Base-by-base conservation (phyloP, 1,140 invertebrate genomes). In the Drosophila malerkotliana region DNA sequence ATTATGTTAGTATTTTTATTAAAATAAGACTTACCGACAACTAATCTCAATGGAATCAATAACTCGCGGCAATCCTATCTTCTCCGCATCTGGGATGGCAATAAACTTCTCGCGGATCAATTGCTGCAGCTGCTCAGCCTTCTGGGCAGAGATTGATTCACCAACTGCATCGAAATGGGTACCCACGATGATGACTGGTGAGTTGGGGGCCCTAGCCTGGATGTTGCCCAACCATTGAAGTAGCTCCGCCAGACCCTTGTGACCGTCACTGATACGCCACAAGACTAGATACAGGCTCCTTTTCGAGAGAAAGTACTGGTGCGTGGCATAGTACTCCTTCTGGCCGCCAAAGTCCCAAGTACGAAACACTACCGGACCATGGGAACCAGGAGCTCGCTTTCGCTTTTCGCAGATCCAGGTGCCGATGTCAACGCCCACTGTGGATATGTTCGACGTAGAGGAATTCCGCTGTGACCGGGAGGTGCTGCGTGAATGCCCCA, bases 311-410 rank as follows among this genome's bases (percentile, higher is more conserved):
- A 99, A 99, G 92, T 99, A 99, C 85, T 99, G 98, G 93, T 99
- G 98, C 1, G 98, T 99, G 0, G 98, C 97, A 91, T 99, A 99
- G 90, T 98, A 98, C 93, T 99, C 98, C 84, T 95, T 95, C 93
- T 99, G 98, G 0, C 98, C 98, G n/a, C 98, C 98, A 93, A 99
- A 99, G 92, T 99, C 99, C 98, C 99, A 99, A 0, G 98, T 99
- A 59, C 98, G 93, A 92, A 99, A 99, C n/a, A 97, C 96, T 47
- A 99, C 96, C 0, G 97, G 95, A 0, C 98, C 98, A 71, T 96
- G 94, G 1, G 94, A 94, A 8, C 95, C 95, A 0, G 68, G 79
- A 7, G 92, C 91, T 34, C 92, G 91, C 48, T 94, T 92, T 39
- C 95, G 94, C 82, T 97, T 97, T 90, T 99, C 98, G 92, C 97